Evolutionary conservation across 1,140 invertebrate genomes (phyloP).

Genomic region (Drosophila setifemur): DNA sequence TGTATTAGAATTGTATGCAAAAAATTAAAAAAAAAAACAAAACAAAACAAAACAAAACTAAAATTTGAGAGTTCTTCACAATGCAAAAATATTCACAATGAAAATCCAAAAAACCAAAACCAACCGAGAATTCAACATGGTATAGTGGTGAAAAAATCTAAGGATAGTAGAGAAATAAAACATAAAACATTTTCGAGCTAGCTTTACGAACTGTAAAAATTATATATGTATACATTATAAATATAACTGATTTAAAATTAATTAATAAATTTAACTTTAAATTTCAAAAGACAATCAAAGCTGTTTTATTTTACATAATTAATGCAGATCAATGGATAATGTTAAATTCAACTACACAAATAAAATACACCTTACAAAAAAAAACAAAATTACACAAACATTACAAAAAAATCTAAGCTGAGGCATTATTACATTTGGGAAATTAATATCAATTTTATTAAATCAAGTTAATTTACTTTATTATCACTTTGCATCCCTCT

Average conservation of each 20-base stretch:
- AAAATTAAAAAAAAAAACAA: not conserved
- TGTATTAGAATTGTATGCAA: conserved; percentile 25
- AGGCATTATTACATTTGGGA: no score
- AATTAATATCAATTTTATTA: no score
- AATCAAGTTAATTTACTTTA: no score
- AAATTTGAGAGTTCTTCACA: not conserved
- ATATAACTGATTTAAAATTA: conserved; percentile 70
- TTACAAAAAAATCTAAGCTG: no score
- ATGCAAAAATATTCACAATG: conserved; percentile 20
- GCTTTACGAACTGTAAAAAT: conserved; percentile 78
- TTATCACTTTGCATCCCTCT: no score
- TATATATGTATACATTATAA: conserved; percentile 75
- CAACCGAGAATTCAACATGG: conserved; percentile 17
- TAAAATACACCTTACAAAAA: no score
- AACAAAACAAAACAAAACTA: no score
- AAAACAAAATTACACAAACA: no score
- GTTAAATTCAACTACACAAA: no score
- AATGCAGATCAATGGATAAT: no score
- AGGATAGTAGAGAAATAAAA: conserved; percentile 26
- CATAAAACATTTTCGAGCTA: conserved; percentile 57
- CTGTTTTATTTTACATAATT: no score
- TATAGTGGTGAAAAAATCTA: conserved; percentile 30
- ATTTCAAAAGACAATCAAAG: no score
- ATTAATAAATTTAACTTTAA: conserved; percentile 73
- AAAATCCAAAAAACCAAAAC: conserved; percentile 1